Evolutionary conservation across 1,140 invertebrate genomes (phyloP), one percentile per base, ranked within the genome.

Genomic region (Apis laboriosa): DNA sequence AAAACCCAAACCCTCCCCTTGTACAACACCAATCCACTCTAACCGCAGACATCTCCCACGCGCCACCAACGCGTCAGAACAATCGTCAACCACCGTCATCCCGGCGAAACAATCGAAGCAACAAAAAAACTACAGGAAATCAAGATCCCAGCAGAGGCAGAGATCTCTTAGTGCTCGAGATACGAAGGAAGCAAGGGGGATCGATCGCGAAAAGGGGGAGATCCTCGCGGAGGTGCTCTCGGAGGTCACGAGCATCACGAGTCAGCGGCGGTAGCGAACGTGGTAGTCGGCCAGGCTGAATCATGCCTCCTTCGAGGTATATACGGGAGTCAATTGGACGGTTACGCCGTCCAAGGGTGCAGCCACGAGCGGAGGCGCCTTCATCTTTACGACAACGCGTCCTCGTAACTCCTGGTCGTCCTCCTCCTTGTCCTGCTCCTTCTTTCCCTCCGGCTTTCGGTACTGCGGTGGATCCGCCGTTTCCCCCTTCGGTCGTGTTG

Each of bases 261-360:
- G 84, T 78, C 74, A 76, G 58, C 86, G 83, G 86, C 80, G 63
- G 86, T 88, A 88, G 86, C 87, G 77, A 86, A 71, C 83, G 84
- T 88, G 86, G 86, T 88, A 88, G 87, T 88, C 87, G 80, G 58
- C 76, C 84, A 55, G 77, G 80, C 70, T 88, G 87, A 88, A 88
- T 88, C 87, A 88, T 88, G 87, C 86, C 77, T 84, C 77, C 84
- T 80, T 56, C 80, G 74, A 70, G 70, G 84, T 88, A 88, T 86
- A 86, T 81, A 88, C 86, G 77, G 87, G 87, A 88, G 86, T 88
- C 87, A 88, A 88, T 88, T 88, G 87, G 87, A 88, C 80, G 87
- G 84, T 88, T 88, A 88, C 84, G 87, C 68, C 84, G 86, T 88
- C 82, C 86, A 84, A 88, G 84, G 87, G 80, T 84, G 75, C 87